These are phyloP conservation scores for Synanthedon vespiformis DNA, from an alignment of 2,888 invertebrate genomes.

Conservation along the genomic window DNA sequence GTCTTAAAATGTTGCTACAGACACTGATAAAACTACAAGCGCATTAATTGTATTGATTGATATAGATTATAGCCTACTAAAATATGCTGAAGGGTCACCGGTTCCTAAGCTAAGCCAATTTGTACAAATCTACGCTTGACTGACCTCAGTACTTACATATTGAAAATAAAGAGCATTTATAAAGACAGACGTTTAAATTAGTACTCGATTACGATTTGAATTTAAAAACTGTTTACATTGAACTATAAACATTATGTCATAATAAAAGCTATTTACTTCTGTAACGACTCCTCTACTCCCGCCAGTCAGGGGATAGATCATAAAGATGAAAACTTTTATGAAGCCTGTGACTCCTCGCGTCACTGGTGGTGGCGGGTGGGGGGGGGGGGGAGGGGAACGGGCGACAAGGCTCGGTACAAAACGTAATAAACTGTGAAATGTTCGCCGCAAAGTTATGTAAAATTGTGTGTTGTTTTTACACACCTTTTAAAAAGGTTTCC, in stretches of 20 bases:
- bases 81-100: too few relatives aligned
- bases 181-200: too few relatives aligned
- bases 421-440: slow-evolving; percentile 50
- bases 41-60: too few relatives aligned
- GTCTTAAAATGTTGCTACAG: too few relatives aligned
- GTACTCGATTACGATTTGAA: too few relatives aligned
- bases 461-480: slow-evolving; percentile 24
- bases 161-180: too few relatives aligned
- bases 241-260: slow-evolving; percentile 28
- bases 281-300: slow-evolving; percentile 23
- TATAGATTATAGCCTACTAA: too few relatives aligned
- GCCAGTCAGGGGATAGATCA: slow-evolving; percentile 19
- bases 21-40: too few relatives aligned
- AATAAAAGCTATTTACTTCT: slow-evolving; percentile 38
- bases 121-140: too few relatives aligned
- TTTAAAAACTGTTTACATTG: not conserved
- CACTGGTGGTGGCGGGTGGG: slow-evolving; percentile 5
- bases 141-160: too few relatives aligned
- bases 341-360: slow-evolving; percentile 23
- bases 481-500: slow-evolving; percentile 9
- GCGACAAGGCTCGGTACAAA: slow-evolving; percentile 24
- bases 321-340: slow-evolving; percentile 60
- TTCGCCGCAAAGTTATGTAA: slow-evolving; percentile 28
- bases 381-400: slow-evolving; percentile 14
- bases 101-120: too few relatives aligned